Evolutionary conservation across 2,888 invertebrate genomes (phyloP), one percentile per base, ranked within the genome.

Genomic region (Hirtodrosophila histrioides): DNA sequence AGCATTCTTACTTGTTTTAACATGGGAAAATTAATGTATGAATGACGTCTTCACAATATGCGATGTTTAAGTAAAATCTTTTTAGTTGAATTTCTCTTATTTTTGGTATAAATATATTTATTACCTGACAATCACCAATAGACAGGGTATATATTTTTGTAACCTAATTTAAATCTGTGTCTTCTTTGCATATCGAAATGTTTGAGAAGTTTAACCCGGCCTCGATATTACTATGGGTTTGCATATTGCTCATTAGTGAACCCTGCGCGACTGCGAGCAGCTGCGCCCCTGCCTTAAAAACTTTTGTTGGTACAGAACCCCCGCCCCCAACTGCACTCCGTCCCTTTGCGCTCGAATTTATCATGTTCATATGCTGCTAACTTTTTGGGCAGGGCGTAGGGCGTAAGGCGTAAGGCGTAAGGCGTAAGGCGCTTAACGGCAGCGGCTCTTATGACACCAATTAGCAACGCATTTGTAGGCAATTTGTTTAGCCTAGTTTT

Each of bases 301-400:
- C 29, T 43, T 11, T 29, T 48, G 39, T 41, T 49, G 45, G 33
- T 46, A 46, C 39, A 57, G 31, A 12, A 11, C 33, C 36, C 60
- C 8, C 27, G n/a, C 4, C 7, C 37, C 17, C 10, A 17, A 12
- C n/a, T n/a, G 43, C 27, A 37, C 11, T 39, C 7, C 29, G 51
- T 55, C 11, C 11, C 39, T 73, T 69, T 72, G 64, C 68, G 69
- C 64, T 70, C 72, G 72, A 76, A 86, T 86, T 84, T 75, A 73
- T 84, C 87, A 86, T 69, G 76, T 78, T 86, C 77, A 86, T 82
- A 77, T 81, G 85, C 67, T 77, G 69, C 60, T 23, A 44, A 57
- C 40, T 40, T 57, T 50, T 37, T 45, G 56, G 27, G 5, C 27
- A 27, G 2, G 17, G 17, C 17, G 17, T 27, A 27, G 3, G 3